Conservation (phyloP, 64 coral and sea anemone species). For the Stichodactyla mertensii region DNA sequence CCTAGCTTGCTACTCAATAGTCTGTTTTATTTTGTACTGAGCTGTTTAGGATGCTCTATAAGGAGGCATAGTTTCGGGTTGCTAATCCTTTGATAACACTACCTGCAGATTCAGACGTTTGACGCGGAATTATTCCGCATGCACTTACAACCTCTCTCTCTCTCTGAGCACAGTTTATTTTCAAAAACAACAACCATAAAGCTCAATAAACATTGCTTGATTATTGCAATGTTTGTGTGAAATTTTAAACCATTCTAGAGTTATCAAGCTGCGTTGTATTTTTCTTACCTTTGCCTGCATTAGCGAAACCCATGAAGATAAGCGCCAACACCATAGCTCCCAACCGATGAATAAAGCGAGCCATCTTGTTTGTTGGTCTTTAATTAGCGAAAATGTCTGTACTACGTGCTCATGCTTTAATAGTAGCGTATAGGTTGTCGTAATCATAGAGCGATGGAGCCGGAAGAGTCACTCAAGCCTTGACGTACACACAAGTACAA, state of each 20-base stretch:
- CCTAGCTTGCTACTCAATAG: neutral
- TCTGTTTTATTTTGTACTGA: neutral
- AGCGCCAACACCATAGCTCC: neutral
- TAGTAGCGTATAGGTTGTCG: conserved; percentile 1
- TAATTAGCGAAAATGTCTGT: neutral
- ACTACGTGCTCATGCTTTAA: neutral
- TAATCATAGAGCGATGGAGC: conserved; percentile 1
- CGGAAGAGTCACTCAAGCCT: neutral
- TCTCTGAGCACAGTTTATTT: neutral
- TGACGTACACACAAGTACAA: neutral
- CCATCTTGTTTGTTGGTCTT: neutral
- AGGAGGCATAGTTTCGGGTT: neutral
- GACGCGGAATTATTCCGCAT: neutral
- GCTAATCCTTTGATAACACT: neutral
- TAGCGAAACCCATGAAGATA: neutral
- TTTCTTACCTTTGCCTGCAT: neutral
- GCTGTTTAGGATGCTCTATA: neutral
- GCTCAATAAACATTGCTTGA: neutral
- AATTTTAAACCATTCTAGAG: neutral
- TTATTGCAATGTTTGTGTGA: neutral
- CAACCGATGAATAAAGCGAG: neutral
- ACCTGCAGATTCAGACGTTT: neutral
- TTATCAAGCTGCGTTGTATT: neutral
- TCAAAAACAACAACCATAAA: neutral
- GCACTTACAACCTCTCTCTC: neutral